A percentile compares a stretch with the other conserved stretches of the same genome.
phyloP scores from a whole-genome alignment of 2,113 vertebrate genomes.

The Glaucidium brasilianum region DNA sequence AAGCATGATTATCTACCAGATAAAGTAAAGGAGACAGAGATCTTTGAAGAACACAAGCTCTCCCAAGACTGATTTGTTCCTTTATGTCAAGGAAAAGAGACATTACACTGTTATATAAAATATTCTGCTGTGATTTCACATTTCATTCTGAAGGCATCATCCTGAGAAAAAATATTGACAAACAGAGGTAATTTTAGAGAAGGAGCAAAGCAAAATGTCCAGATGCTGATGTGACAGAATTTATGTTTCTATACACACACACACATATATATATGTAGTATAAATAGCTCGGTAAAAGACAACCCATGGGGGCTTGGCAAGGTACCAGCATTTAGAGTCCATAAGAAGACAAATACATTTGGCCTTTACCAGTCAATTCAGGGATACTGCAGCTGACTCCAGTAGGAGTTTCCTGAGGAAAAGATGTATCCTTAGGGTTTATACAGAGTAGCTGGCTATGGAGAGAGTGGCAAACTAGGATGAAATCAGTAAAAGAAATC shows the following conservation, averaged over 20 bases:
- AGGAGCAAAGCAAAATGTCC: not conserved
- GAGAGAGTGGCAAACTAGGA: not conserved
- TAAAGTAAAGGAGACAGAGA: not conserved
- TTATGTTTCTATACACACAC: not conserved
- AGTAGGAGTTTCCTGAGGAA: not conserved
- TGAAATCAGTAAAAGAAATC: not conserved
- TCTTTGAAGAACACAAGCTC: not conserved
- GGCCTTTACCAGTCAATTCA: not conserved
- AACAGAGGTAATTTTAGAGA: conserved; percentile 6
- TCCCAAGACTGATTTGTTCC: not conserved
- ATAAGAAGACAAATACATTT: not conserved
- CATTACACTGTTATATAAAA: not conserved
- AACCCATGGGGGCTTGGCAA: not conserved
- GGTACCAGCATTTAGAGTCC: not conserved
- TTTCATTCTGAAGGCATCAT: not conserved
- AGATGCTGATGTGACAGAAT: not conserved
- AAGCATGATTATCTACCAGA: not conserved
- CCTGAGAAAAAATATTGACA: not conserved
- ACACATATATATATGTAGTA: not conserved
- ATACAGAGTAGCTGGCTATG: not conserved
- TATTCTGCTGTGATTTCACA: not conserved
- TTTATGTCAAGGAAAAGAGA: not conserved
- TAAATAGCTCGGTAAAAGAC: conserved; percentile 5
- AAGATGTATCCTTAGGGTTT: not conserved
- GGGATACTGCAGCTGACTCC: not conserved